Evolutionary conservation across 2,113 vertebrate genomes (phyloP).

Genomic region (Blennius ocellaris): DNA sequence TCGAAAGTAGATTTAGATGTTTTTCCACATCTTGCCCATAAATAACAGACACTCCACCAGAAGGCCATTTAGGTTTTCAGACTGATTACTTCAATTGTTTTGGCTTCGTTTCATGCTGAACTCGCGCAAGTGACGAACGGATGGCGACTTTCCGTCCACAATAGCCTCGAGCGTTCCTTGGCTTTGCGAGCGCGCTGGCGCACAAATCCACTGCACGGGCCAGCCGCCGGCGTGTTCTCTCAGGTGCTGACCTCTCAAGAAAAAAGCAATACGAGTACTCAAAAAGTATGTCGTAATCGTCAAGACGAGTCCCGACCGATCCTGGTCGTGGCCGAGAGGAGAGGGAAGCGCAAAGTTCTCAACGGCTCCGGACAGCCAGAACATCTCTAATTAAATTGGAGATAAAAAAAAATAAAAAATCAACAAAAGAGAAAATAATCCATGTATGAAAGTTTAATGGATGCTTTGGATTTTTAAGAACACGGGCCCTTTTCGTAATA

Average conservation of each 20-base stretch:
- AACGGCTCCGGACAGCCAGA: too few species aligned
- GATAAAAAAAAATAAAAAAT: too few species aligned
- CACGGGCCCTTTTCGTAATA: background rate
- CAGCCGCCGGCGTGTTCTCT: background rate
- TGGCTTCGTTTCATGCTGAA: background rate
- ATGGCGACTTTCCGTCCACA: background rate
- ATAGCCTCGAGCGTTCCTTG: background rate
- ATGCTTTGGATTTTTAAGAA: background rate
- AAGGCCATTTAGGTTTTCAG: background rate
- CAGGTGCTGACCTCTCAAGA: background rate
- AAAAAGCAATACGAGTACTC: too few species aligned
- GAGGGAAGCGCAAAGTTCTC: too few species aligned
- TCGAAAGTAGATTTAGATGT: conserved; percentile 29
- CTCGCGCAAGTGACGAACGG: background rate
- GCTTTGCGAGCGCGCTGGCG: background rate
- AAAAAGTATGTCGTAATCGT: too few species aligned
- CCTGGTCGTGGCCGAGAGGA: too few species aligned
- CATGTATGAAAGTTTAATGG: too few species aligned
- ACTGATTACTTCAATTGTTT: background rate
- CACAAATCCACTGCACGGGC: background rate
- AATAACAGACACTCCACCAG: background rate
- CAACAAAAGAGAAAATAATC: too few species aligned
- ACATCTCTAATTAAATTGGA: too few species aligned
- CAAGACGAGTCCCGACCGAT: too few species aligned
- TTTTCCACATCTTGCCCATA: conserved; percentile 1